These are phyloP conservation scores for Autographa pulchrina DNA, from an alignment of 2,888 invertebrate genomes.

Conservation along the genomic window DNA sequence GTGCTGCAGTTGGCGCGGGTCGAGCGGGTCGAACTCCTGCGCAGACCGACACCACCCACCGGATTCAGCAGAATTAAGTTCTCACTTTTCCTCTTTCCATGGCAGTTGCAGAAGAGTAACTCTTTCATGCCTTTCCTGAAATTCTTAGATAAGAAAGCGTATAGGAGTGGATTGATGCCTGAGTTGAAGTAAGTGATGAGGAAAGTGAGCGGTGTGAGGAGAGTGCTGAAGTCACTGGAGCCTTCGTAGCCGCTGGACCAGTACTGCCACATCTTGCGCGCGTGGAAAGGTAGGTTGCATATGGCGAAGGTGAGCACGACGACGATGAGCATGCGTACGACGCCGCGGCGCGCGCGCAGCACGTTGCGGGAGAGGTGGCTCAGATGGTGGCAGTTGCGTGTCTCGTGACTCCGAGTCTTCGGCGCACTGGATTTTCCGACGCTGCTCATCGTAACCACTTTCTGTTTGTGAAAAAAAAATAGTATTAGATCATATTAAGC, in stretches of 20 bases:
- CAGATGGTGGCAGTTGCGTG: conserved; percentile 90
- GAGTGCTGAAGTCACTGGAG: conserved; percentile 92
- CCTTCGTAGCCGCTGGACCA: conserved; percentile 93
- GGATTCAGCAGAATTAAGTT: conserved; percentile 84
- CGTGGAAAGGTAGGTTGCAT: conserved; percentile 97
- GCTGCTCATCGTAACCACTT: conserved; percentile 55
- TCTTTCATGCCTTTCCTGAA: conserved; percentile 96
- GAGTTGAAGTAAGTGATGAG: conserved; percentile 97
- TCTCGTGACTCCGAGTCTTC: conserved; percentile 79
- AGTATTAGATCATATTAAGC: background rate
- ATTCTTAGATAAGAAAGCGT: conserved; percentile 95
- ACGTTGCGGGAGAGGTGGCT: conserved; percentile 93
- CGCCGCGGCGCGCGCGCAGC: conserved; percentile 94
- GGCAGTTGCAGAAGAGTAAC: conserved; percentile 91
- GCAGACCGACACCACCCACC: conserved; percentile 79
- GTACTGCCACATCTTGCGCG: conserved; percentile 96
- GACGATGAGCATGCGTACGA: conserved; percentile 96
- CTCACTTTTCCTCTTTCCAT: conserved; percentile 80
- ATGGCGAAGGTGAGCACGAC: conserved; percentile 96
- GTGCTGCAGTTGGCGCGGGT: conserved; percentile 89
- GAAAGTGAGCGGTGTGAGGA: conserved; percentile 95
- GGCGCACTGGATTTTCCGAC: conserved; percentile 70
- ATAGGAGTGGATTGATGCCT: conserved; percentile 96
- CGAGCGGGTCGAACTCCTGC: conserved; percentile 86
- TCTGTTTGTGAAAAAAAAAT: conserved; percentile 52